A percentile compares a stretch with the other conserved stretches of the same genome.
Evolutionary conservation across 2,797 vertebrate species (phyloP).

Genomic region (Taenioides sp.): DNA sequence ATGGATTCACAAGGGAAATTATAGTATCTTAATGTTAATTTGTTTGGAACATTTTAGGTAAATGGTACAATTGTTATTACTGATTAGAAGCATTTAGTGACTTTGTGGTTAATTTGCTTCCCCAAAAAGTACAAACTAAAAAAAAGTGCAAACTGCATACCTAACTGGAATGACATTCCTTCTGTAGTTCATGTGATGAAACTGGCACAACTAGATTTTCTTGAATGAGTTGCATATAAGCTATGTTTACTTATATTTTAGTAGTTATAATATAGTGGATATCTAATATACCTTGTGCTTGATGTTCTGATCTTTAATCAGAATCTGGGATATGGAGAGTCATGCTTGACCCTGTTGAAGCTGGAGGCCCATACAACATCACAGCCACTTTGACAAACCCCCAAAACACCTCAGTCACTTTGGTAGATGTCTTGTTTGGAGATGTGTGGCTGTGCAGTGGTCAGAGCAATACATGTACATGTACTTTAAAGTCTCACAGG

Average conservation of each 20-base stretch:
- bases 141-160: too few relatives aligned
- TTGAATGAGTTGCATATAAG: neutral
- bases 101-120: too few relatives aligned
- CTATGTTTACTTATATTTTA: too few relatives aligned
- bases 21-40: too few relatives aligned
- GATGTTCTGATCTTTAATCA: neutral
- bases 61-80: too few relatives aligned
- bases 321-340: conserved; percentile 76
- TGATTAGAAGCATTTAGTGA: too few relatives aligned
- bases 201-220: neutral
- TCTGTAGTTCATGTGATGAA: neutral
- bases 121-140: too few relatives aligned
- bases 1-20: too few relatives aligned
- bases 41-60: too few relatives aligned
- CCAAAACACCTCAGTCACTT: conserved; percentile 22
- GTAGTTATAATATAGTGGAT: too few relatives aligned
- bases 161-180: neutral
- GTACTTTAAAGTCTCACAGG: conserved; percentile 83
- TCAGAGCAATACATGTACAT: conserved; percentile 98
- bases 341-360: conserved; percentile 77
- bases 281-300: too few relatives aligned
- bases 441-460: conserved; percentile 94
- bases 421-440: conserved; percentile 87
- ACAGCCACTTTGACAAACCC: conserved; percentile 63
- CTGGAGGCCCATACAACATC: conserved; percentile 84